Evolutionary conservation across 1,140 invertebrate species (phyloP).

Genomic region (Drosophila guanche): DNA sequence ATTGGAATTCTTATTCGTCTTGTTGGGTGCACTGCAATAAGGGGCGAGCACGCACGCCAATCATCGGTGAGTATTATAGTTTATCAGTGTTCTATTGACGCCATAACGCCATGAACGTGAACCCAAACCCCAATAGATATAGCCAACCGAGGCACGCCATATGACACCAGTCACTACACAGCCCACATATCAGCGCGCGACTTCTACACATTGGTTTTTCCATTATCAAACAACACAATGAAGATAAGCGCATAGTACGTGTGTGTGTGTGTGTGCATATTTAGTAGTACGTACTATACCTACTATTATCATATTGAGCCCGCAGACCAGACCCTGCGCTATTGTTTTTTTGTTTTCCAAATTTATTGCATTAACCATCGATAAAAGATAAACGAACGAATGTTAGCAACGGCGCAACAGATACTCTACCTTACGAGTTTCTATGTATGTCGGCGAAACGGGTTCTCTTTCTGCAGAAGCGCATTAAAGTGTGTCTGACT

Average conservation of each 20-base stretch:
- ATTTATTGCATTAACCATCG: conserved; percentile 32
- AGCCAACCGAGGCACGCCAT: not conserved
- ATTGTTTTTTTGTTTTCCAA: not conserved
- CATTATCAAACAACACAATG: not conserved
- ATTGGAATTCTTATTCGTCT: conserved; percentile 60
- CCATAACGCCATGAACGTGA: conserved; percentile 14
- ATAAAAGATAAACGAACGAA: conserved; percentile 13
- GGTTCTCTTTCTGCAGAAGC: too few species aligned
- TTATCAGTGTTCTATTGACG: conserved; percentile 16
- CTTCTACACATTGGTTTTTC: conserved; percentile 4
- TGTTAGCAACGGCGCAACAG: too few species aligned
- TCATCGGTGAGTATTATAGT: conserved; percentile 20
- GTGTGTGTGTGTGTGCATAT: too few species aligned
- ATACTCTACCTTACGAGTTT: too few species aligned
- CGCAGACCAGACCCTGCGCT: not conserved
- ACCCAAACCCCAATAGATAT: not conserved
- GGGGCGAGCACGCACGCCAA: conserved; percentile 1
- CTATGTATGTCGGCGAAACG: too few species aligned
- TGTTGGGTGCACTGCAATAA: conserved; percentile 64
- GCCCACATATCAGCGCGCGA: not conserved
- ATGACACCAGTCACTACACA: conserved; percentile 16
- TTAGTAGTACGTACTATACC: not conserved
- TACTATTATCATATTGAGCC: not conserved
- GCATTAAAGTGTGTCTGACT: too few species aligned
- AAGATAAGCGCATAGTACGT: too few species aligned